These are phyloP conservation scores for Leptonema lineaticorne DNA, from an alignment of 1,140 invertebrate genomes.

Conservation along the genomic window DNA sequence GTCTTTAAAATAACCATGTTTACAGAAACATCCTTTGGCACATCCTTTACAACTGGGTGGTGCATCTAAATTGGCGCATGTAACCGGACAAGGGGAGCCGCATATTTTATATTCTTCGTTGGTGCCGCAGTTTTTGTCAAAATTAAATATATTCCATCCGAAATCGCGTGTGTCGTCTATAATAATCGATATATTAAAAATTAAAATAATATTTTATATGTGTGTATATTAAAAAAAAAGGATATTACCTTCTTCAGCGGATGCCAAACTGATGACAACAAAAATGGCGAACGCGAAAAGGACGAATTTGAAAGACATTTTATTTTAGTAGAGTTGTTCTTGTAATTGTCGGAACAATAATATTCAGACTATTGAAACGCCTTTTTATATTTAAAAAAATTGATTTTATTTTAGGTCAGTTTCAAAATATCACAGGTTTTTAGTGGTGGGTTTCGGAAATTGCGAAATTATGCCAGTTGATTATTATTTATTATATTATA, in stretches of 20 bases:
- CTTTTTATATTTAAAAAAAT: no score
- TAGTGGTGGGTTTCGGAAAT: no score
- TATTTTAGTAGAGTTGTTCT: no score
- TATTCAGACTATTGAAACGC: no score
- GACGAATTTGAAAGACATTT: neutral
- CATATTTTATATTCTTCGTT: neutral
- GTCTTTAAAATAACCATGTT: neutral
- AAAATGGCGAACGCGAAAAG: neutral
- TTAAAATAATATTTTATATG: no score
- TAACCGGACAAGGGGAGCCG: neutral
- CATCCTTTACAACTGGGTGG: neutral
- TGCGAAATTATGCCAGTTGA: no score
- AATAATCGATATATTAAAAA: neutral
- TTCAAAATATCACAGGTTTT: no score
- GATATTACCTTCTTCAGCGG: neutral
- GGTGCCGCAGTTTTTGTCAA: neutral
- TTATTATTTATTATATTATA: no score
- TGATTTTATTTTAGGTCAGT: no score
- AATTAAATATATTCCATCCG: no score
- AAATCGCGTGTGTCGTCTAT: neutral
- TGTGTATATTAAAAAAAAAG: neutral
- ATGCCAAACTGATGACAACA: neutral
- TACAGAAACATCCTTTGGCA: constrained; percentile 1
- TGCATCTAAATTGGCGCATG: neutral
- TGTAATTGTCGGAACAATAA: no score